Evolutionary conservation across 2,113 vertebrate species (phyloP), one percentile per base, ranked within the genome.

Genomic region (Falcunculus frontatus): DNA sequence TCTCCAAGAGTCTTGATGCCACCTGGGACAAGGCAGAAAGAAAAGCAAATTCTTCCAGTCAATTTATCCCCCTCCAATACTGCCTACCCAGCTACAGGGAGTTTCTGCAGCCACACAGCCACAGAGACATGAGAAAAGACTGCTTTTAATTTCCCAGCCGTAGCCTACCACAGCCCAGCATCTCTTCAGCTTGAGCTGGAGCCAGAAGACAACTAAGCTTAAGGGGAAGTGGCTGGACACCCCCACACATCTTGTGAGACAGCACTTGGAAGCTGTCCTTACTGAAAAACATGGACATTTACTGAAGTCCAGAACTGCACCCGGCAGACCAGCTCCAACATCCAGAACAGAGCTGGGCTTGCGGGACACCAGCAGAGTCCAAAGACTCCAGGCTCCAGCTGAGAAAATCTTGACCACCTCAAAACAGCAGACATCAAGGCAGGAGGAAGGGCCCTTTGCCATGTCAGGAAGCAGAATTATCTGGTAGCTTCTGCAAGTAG

Each of bases 41-140:
- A 94, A 89, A 92, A 84, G 75, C 55, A 93, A 73, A 88, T 89
- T 95, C 79, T 75, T 90, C 35, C 57, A 64, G 56, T 56, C 64
- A 93, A 56, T 76, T 82, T 50, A 73, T 22, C 5, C 39, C 33
- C 13, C 63, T 84, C n/a, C 67, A 83, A 6, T 18, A 69, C 42
- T 73, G 67, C 42, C 63, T 85, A 73, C 16, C 60, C 87, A 63
- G 67, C 70, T 65, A 83, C 29, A 76, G 63, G 53, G 93, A 95
- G 55, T 69, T 83, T 91, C 57, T 6, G 13, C 68, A 84, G 80
- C 44, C 39, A 37, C 67, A 63, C 39, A 91, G 57, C 56, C 89
- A 73, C 25, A 50, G n/a, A 50, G 50, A 88, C 73, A 94, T 68
- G 67, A 89, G 83, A 93, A 96, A 91, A 90, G 53, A 21, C 42